Evolutionary conservation across 2,113 vertebrate species (phyloP).

Genomic region (Martes martes): DNA sequence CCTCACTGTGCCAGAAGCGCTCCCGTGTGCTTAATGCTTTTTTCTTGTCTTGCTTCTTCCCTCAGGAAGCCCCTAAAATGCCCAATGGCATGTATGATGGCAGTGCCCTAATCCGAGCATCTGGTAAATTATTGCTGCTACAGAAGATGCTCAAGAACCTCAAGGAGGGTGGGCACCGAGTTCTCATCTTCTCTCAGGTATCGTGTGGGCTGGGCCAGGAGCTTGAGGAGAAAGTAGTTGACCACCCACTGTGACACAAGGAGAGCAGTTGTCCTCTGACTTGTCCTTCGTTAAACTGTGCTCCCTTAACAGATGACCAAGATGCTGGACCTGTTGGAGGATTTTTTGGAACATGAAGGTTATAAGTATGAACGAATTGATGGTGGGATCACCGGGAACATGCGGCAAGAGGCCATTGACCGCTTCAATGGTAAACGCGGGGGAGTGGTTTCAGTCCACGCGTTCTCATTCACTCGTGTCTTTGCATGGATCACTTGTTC

Average conservation of each 20-base stretch:
- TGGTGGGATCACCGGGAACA: conserved; percentile 95
- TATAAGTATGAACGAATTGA: conserved; percentile 98
- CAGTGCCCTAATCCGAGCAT: conserved; percentile 91
- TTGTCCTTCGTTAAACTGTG: background rate
- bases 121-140: conserved; percentile 93
- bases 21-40: background rate
- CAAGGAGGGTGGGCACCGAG: conserved; percentile 95
- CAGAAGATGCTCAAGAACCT: conserved; percentile 97
- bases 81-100: conserved; percentile 99
- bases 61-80: conserved; percentile 97
- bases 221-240: background rate
- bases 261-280: background rate
- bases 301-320: conserved; percentile 92
- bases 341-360: conserved; percentile 96
- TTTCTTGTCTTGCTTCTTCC: background rate
- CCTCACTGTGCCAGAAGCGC: background rate
- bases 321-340: conserved; percentile 97
- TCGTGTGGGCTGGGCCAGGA: background rate
- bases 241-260: background rate
- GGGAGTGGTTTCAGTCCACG: background rate
- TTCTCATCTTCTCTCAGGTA: conserved; percentile 99
- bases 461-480: background rate
- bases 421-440: conserved; percentile 91
- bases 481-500: background rate
- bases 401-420: conserved; percentile 98